These are phyloP conservation scores for Numenius phaeopus DNA, from an alignment of 2,797 vertebrate species.

Conservation along the genomic window DNA sequence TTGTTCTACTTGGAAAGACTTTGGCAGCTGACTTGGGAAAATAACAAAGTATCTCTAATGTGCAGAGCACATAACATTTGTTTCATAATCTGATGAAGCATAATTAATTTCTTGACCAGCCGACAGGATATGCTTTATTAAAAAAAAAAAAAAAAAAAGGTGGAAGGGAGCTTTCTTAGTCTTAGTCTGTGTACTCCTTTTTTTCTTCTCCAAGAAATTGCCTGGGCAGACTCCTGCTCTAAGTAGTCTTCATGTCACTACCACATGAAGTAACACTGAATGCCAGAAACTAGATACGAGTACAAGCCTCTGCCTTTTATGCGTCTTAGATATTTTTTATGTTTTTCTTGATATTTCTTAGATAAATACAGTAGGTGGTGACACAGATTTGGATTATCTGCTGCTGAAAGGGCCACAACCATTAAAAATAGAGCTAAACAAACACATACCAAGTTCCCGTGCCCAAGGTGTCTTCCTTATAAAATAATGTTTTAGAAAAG, in stretches of 20 bases:
- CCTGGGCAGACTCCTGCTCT: not conserved
- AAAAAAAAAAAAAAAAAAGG: not conserved
- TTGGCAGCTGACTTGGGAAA: slow-evolving; percentile 72
- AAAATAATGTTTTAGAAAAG: not conserved
- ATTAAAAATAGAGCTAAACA: not conserved
- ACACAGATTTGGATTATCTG: not conserved
- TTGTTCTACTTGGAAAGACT: slow-evolving; percentile 59
- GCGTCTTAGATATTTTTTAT: not conserved
- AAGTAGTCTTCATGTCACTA: not conserved
- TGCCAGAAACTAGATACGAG: not conserved
- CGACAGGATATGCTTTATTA: slow-evolving; percentile 58
- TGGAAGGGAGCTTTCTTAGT: slow-evolving; percentile 3
- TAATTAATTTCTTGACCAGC: slow-evolving; percentile 65
- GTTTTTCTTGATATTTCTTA: not conserved
- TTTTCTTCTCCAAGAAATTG: not conserved
- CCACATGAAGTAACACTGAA: not conserved
- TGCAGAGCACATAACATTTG: slow-evolving; percentile 20
- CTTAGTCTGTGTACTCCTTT: not conserved
- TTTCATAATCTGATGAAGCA: slow-evolving; percentile 55
- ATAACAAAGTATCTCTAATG: slow-evolving; percentile 49
- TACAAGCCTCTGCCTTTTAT: not conserved
- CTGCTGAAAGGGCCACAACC: not conserved
- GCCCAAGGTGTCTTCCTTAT: not conserved
- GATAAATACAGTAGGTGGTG: not conserved
- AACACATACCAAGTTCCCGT: not conserved